A percentile compares a stretch with the other conserved stretches of the same genome.
phyloP scores from a whole-genome alignment of 2,113 vertebrate genomes.

The Dermatemys mawii region DNA sequence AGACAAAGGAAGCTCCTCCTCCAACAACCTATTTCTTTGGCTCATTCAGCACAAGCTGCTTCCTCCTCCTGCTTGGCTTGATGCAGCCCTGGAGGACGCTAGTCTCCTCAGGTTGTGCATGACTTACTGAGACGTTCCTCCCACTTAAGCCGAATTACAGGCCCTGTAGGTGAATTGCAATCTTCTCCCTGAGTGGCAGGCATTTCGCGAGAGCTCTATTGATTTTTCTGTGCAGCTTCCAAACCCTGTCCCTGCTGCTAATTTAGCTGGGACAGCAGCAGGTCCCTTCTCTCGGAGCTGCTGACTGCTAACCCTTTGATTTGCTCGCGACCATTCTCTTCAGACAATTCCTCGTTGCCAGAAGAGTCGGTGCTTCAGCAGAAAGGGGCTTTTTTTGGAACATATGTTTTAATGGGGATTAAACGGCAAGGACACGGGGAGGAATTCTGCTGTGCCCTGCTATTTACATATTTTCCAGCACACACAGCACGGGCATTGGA shows the following conservation, averaged over 20 bases:
- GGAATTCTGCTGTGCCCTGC: constrained; percentile 60
- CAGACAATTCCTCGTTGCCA: constrained; percentile 46
- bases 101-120: neutral
- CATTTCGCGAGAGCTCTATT: constrained; percentile 44
- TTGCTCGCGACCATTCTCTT: constrained; percentile 26
- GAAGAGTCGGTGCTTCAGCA: constrained; percentile 42
- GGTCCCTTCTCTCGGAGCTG: neutral
- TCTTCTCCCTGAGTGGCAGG: constrained; percentile 31
- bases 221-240: constrained; percentile 56
- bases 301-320: constrained; percentile 38
- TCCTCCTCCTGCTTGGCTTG: rapidly evolving
- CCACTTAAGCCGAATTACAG: neutral
- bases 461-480: constrained; percentile 68
- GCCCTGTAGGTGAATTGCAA: neutral
- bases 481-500: constrained; percentile 10
- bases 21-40: neutral
- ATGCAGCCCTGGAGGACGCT: neutral
- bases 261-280: constrained; percentile 48
- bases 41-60: neutral
- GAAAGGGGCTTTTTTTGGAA: constrained; percentile 69
- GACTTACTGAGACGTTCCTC: neutral
- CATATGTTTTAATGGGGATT: constrained; percentile 68
- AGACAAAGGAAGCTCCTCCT: too few species aligned
- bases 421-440: constrained; percentile 53
- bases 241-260: constrained; percentile 32